Conservation (phyloP, 1,140 invertebrate species). For the Leucophenga varia region DNA sequence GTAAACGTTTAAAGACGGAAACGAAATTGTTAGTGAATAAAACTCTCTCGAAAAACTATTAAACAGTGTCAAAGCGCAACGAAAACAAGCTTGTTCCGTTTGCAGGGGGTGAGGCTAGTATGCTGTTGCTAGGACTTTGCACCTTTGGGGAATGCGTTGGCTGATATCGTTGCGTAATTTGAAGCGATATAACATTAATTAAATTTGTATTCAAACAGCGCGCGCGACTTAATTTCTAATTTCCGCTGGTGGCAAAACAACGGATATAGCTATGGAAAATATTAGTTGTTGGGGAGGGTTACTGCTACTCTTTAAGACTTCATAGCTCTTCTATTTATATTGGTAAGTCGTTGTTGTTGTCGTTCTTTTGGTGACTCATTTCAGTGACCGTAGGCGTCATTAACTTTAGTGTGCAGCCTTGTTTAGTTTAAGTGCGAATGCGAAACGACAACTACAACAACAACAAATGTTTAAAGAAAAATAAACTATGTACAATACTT, state of each 20-base stretch:
- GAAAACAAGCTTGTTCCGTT: conserved; percentile 13
- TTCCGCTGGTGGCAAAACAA: conserved; percentile 30
- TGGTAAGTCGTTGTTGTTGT: too few species aligned
- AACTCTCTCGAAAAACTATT: conserved; percentile 54
- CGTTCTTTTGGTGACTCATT: too few species aligned
- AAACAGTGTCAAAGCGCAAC: conserved; percentile 46
- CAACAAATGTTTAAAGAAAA: conserved; percentile 54
- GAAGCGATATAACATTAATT: conserved; percentile 54
- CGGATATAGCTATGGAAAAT: background rate
- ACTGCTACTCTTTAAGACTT: too few species aligned
- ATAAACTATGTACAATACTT: too few species aligned
- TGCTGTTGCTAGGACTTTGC: too few species aligned
- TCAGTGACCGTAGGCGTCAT: conserved; percentile 30
- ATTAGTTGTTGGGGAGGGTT: conserved; percentile 1
- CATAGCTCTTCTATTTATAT: too few species aligned
- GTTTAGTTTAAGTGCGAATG: conserved; percentile 19
- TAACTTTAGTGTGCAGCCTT: conserved; percentile 51
- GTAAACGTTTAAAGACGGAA: too few species aligned
- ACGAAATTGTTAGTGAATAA: too few species aligned
- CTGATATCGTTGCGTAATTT: conserved; percentile 23
- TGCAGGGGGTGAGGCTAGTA: too few species aligned
- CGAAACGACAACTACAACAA: conserved; percentile 12
- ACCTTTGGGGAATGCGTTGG: too few species aligned
- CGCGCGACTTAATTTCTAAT: conserved; percentile 52
- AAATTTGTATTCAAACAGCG: conserved; percentile 54